Evolutionary conservation across 2,888 invertebrate species (phyloP), one percentile per base, ranked within the genome.

Genomic region (Leistus spinibarbis): DNA sequence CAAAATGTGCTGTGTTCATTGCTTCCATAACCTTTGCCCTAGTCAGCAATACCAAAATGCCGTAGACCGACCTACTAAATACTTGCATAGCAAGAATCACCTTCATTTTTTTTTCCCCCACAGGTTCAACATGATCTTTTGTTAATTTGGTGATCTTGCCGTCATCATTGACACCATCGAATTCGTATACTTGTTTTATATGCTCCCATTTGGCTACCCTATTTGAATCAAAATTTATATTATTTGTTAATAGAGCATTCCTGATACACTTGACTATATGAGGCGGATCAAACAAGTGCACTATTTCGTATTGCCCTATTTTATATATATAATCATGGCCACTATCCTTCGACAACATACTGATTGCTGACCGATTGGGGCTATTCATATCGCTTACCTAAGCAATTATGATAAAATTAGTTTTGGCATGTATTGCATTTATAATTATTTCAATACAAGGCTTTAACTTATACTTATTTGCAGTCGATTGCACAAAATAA

Each of bases 51-150:
- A 9, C 4, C 22, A 63, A 22, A 23, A 23, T 13, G 3, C 1
- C 57, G 19, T 57, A 69, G n/a, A 69, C 60, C 4, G 69, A 19
- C 17, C 69, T 5, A 60, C 69, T 60, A 24, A 60, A 69, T 17
- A 65, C 65, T 40, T 65, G 65, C 2, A n/a, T 40, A 27, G 69
- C 69, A 9, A 69, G 69, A 19, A 3, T 60, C 10, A 69, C 69
- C 5, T 60, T 60, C 69, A 69, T 69, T 24, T 69, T 69, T 7
- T 57, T 27, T 40, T 69, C 60, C 40, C 69, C 69, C 9, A 27
- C 60, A 9, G 60, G 69, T 9, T n/a, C 17, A 16, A 69, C n/a
- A n/a, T 69, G 60, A 27, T 69, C 69, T 40, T 60, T 60, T 17
- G 60, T 60, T 27, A 69, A 19, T 24, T 69, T 69, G 10, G 27